phyloP scores from a whole-genome alignment of 2,888 invertebrate species.

The Elegia similella region DNA sequence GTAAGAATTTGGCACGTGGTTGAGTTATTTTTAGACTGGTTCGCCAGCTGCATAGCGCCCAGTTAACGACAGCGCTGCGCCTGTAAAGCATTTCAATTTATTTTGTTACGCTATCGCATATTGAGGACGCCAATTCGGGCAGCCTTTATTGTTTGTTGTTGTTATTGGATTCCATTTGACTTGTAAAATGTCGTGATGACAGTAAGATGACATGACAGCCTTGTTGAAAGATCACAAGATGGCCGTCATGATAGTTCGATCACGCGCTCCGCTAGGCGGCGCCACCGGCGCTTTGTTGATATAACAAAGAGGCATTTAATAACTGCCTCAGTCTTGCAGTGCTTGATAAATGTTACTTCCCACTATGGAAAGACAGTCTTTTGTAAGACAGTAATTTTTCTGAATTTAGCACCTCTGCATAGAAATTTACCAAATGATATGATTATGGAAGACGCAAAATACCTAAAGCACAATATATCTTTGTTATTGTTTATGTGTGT shows the following conservation, averaged over 20 bases:
- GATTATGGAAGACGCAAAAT: no score
- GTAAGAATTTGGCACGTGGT: slow-evolving; percentile 60
- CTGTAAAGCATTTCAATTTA: background rate
- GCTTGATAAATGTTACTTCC: no score
- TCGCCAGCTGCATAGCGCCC: slow-evolving; percentile 40
- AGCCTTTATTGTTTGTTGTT: slow-evolving; percentile 57
- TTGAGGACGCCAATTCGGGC: background rate
- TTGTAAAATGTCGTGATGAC: slow-evolving; percentile 72
- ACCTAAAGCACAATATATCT: no score
- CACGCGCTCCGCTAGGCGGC: slow-evolving; percentile 65
- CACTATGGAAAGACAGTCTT: no score
- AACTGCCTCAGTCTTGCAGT: no score
- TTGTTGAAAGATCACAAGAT: slow-evolving; percentile 23
- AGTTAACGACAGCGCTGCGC: background rate
- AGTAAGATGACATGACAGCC: slow-evolving; percentile 60
- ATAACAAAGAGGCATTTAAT: slow-evolving; percentile 5
- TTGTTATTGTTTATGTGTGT: no score
- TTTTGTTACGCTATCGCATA: background rate
- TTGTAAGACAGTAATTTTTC: no score
- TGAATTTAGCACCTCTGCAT: no score
- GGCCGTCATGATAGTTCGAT: slow-evolving; percentile 38
- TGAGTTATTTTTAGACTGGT: slow-evolving; percentile 67
- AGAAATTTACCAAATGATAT: no score
- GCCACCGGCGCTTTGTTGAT: slow-evolving; percentile 53
- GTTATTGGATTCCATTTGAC: slow-evolving; percentile 65